Base-by-base conservation (phyloP, 2,113 vertebrate genomes). In the Diglossa brunneiventris region DNA sequence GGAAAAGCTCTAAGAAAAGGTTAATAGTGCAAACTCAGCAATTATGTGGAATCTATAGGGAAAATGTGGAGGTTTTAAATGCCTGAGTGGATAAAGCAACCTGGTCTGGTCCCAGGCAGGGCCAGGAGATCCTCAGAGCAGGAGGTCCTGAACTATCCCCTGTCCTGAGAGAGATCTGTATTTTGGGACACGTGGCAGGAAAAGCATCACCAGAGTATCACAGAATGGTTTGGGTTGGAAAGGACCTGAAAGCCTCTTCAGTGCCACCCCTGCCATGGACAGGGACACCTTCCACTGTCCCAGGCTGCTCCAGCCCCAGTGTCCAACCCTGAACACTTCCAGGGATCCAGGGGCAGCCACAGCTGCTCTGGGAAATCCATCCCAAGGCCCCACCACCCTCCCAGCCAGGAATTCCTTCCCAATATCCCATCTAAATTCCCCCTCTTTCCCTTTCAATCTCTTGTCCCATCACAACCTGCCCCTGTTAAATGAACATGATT, bases 371-470 rank as follows among this genome's bases (percentile, higher is more conserved):
- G 31, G 13, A 56, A 33, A 9, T 56, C 55, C 55, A 56, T 22
- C 55, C 55, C 20, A 21, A 56, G 2, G 8, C 13, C n/a, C 41
- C 39, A 1, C 1, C 1, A 0, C 20, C 23, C 28, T 20, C 47
- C 0, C n/a, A 67, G 19, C 28, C 37, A 82, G 9, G 15, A 67
- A 75, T 30, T 46, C 28, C 77, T 24, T 20, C 13, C 61, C 28
- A 61, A 26, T 14, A n/a, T 46, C 39, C 30, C 28, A 52, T 8
- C 33, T 15, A 26, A 30, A 61, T 17, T 28, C 4, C 19, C 13
- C 5, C 24, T 68, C 39, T 13, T 53, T 6, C 39, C 15, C 1
- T 19, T 68, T 15, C 10, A n/a, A 89, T 26, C 28, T 49, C 9
- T 17, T 28, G 7, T 59, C 61, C 52, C 8, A 3, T 9, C 68